Percentiles rank a stretch among this genome's conserved stretches.
Evolutionary conservation across 2,888 invertebrate genomes (phyloP).

Genomic region (Merodon equestris): DNA sequence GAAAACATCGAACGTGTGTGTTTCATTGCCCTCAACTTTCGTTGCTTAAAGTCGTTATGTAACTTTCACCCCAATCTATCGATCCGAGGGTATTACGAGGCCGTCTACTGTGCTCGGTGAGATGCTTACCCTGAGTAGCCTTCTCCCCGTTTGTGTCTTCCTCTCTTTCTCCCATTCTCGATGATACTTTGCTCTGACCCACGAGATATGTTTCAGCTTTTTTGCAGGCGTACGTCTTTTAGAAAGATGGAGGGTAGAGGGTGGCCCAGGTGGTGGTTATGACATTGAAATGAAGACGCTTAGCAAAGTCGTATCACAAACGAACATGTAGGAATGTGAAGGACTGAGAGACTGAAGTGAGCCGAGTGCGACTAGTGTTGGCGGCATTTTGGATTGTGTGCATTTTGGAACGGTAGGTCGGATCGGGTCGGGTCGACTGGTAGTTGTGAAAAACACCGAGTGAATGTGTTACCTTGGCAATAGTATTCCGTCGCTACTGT

Average conservation of each 20-base stretch:
- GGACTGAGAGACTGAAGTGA: no score
- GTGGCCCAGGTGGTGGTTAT: neutral
- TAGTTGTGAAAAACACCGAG: no score
- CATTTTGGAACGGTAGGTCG: no score
- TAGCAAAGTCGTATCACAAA: conserved; percentile 9
- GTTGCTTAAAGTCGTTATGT: conserved; percentile 55
- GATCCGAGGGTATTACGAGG: conserved; percentile 44
- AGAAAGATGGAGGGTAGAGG: no score
- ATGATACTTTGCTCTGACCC: conserved; percentile 16
- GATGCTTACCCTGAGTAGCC: conserved; percentile 4
- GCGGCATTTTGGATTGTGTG: no score
- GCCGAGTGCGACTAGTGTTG: no score
- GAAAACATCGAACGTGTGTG: no score
- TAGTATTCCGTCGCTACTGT: no score
- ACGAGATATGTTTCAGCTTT: conserved; percentile 17
- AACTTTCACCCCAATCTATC: conserved; percentile 65
- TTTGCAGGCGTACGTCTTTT: conserved; percentile 1
- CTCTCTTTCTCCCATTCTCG: conserved; percentile 13
- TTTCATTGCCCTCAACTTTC: conserved; percentile 24
- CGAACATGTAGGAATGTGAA: conserved; percentile 23
- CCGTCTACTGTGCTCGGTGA: conserved; percentile 40
- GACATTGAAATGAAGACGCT: conserved; percentile 59
- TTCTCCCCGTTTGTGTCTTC: neutral
- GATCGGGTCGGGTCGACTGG: no score
- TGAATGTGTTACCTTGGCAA: no score